Base-by-base conservation (phyloP, 1,140 invertebrate genomes). In the Drosophila nannoptera region DNA sequence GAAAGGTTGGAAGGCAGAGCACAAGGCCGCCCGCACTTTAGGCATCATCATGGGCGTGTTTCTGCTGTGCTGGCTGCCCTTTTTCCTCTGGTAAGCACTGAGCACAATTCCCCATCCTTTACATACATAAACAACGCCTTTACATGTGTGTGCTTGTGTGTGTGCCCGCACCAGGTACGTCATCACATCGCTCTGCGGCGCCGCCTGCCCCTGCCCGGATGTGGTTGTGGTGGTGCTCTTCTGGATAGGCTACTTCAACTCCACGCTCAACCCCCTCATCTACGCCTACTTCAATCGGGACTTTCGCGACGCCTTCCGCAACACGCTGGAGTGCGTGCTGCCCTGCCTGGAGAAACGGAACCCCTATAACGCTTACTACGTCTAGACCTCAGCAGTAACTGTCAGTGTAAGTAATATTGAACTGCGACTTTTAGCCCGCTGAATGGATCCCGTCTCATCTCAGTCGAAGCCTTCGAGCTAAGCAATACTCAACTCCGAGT, bases 221-320 rank as follows among this genome's bases (percentile, higher is more conserved):
- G 91, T 94, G n/a, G 92, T 98, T 0, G 94, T 95, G 0, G 92
- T 93, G n/a, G 92, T 95, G 31, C 90, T 96, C 1, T 96, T 96
- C 90, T 96, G 95, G 95, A 94, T 95, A 74, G 94, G 95, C 38
- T 96, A 95, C 90, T 97, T 98, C 91, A 99, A 99, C 90, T 98
- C 97, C n/a, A 97, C 96, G 31, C 92, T 98, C 29, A 99, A 99
- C 90, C 97, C 97, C 0, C 91, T 98, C 61, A 98, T 99, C 80
- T 99, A 99, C 91, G 97, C 97, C 67, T 99, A 99, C 90, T 99
- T 99, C 92, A 99, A 99, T 90, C 92, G 97, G 29, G 98, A 99
- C 90, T 99, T 99, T 90, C 92, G 97, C 88, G 95, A 97, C 89
- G 97, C 98, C 22, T 99, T 99, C 90, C 97, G 96, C 90, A 96